Conservation (phyloP, 2,797 vertebrate genomes). For the Bufotes viridis region DNA sequence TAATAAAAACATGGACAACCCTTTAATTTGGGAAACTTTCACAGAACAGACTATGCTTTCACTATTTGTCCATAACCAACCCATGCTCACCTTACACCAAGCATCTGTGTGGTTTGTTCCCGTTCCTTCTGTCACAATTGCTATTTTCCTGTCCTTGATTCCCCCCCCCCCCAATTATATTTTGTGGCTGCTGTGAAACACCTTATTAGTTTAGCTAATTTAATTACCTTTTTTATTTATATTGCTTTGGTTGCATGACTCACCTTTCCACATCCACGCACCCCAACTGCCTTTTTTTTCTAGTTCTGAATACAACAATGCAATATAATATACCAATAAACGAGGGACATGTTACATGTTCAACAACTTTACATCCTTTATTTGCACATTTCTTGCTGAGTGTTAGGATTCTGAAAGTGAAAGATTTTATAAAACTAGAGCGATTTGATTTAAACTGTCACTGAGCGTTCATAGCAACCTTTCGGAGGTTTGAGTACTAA, state of each 20-base stretch:
- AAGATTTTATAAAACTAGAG: too few relatives aligned
- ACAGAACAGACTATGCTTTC: too few relatives aligned
- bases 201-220: background rate
- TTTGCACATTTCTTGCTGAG: background rate
- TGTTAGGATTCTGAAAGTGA: too few relatives aligned
- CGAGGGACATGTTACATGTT: background rate
- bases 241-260: constrained; percentile 16
- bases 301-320: constrained; percentile 30
- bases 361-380: background rate
- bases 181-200: constrained; percentile 1
- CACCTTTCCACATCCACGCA: background rate
- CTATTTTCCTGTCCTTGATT: background rate
- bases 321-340: constrained; percentile 46
- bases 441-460: too few relatives aligned
- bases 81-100: background rate
- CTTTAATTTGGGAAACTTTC: too few relatives aligned
- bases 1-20: too few relatives aligned
- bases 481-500: too few relatives aligned
- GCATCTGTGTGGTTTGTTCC: background rate
- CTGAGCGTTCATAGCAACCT: too few relatives aligned
- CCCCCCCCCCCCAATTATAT: background rate
- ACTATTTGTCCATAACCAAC: background rate
- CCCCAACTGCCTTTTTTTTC: constrained; percentile 17
- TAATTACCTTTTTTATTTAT: background rate
- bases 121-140: background rate